Percentiles rank a stretch among this genome's conserved stretches.
These are phyloP conservation scores for Andrena trimmerana DNA, from an alignment of 2,888 invertebrate species.

Conservation along the genomic window DNA sequence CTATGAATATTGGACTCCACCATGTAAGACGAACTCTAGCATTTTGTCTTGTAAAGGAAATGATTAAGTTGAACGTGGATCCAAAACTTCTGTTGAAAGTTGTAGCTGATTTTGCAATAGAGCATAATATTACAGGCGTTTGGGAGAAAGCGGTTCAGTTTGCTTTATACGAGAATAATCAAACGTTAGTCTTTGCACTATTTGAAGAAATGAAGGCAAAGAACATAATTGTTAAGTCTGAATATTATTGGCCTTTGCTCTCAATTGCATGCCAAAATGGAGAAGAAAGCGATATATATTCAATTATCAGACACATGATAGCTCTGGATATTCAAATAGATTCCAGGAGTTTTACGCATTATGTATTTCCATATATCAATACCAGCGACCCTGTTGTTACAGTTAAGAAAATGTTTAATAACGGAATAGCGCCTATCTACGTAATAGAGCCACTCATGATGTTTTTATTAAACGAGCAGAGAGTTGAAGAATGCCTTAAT, in stretches of 20 bases:
- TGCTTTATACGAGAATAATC: slow-evolving; percentile 86
- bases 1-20: background rate
- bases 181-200: slow-evolving; percentile 85
- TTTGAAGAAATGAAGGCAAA: slow-evolving; percentile 85
- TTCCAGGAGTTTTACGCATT: slow-evolving; percentile 87
- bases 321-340: slow-evolving; percentile 87
- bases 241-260: slow-evolving; percentile 90
- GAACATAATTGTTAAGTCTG: slow-evolving; percentile 86
- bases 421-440: slow-evolving; percentile 83
- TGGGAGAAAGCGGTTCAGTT: slow-evolving; percentile 87
- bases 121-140: slow-evolving; percentile 77
- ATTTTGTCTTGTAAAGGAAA: slow-evolving; percentile 86
- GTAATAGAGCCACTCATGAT: slow-evolving; percentile 86
- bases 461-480: slow-evolving; percentile 85
- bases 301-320: slow-evolving; percentile 86
- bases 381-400: slow-evolving; percentile 86
- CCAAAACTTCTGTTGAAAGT: slow-evolving; percentile 80
- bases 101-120: slow-evolving; percentile 73
- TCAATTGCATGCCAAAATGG: slow-evolving; percentile 85
- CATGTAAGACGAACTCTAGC: slow-evolving; percentile 75
- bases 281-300: slow-evolving; percentile 87
- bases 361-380: slow-evolving; percentile 87
- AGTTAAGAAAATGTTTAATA: slow-evolving; percentile 86
- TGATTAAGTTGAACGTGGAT: slow-evolving; percentile 86
- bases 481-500: slow-evolving; percentile 77